phyloP scores from a whole-genome alignment of 2,888 invertebrate species.

The Acanthopleura granulata region DNA sequence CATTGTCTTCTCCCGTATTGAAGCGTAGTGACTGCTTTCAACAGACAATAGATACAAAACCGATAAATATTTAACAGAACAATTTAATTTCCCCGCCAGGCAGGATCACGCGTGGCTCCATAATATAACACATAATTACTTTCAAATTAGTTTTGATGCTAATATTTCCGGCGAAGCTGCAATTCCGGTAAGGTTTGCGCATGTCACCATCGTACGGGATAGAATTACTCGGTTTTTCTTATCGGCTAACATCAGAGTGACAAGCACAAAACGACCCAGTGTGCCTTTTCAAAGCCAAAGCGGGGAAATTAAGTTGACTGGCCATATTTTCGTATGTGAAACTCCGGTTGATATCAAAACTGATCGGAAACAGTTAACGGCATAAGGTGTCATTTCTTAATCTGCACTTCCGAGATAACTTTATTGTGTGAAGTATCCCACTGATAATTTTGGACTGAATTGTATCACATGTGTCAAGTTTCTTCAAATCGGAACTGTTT shows the following conservation, averaged over 20 bases:
- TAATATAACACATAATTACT: background rate
- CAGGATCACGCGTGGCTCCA: background rate
- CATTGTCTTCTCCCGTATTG: no score
- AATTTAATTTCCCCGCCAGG: background rate
- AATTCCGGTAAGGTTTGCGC: background rate
- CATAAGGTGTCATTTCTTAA: background rate
- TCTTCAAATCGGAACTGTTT: background rate
- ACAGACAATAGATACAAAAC: no score
- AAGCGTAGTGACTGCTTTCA: no score
- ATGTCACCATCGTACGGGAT: background rate
- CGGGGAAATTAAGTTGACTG: background rate
- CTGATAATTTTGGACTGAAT: background rate
- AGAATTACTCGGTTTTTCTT: constrained; percentile 13
- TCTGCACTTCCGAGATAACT: background rate
- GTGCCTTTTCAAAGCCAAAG: background rate
- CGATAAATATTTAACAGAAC: background rate
- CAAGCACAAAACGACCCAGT: background rate
- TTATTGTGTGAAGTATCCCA: background rate
- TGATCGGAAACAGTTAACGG: background rate
- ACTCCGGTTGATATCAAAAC: background rate
- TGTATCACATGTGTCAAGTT: constrained; percentile 10
- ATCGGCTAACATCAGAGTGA: constrained; percentile 9
- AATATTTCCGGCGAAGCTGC: background rate
- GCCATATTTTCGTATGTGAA: background rate
- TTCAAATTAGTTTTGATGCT: background rate